Evolutionary conservation across 2,888 invertebrate genomes (phyloP).

Genomic region (Brenthis ino): DNA sequence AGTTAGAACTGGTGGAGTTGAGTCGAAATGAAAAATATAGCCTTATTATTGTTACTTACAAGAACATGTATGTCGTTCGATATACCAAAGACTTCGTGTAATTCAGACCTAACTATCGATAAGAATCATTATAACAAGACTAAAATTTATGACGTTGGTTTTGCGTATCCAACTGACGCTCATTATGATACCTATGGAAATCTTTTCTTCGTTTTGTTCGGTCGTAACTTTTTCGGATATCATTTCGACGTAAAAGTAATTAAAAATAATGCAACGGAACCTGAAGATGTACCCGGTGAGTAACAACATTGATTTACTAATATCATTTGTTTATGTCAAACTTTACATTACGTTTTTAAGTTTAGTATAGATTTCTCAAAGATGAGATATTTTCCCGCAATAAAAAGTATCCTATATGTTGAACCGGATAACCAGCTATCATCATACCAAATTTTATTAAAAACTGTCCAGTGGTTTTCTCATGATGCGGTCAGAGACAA

Average conservation of each 20-base stretch:
- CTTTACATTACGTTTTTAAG: no score
- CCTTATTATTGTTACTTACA: slow-evolving; percentile 47
- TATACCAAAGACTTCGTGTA: slow-evolving; percentile 54
- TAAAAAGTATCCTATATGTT: no score
- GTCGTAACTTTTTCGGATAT: slow-evolving; percentile 53
- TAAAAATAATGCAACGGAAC: slow-evolving; percentile 48
- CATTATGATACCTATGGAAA: slow-evolving; percentile 66
- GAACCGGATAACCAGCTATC: no score
- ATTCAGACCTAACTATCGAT: slow-evolving; percentile 58
- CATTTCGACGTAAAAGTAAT: slow-evolving; percentile 60
- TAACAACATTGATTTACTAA: slow-evolving; percentile 5
- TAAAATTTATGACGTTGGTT: slow-evolving; percentile 53
- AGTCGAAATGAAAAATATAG: slow-evolving; percentile 21
- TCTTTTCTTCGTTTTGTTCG: slow-evolving; percentile 63
- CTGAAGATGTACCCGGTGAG: slow-evolving; percentile 60
- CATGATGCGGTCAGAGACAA: no score
- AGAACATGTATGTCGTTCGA: slow-evolving; percentile 56
- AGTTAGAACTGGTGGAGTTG: slow-evolving; percentile 1
- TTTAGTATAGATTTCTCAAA: no score
- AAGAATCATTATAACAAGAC: slow-evolving; percentile 57
- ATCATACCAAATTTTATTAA: no score
- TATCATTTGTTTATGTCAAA: no score
- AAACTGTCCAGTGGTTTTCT: no score
- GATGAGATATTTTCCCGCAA: no score
- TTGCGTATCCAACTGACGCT: slow-evolving; percentile 61